These are phyloP conservation scores for Porites lobata DNA, from an alignment of 92 coral and sea anemone species.

Conservation along the genomic window DNA sequence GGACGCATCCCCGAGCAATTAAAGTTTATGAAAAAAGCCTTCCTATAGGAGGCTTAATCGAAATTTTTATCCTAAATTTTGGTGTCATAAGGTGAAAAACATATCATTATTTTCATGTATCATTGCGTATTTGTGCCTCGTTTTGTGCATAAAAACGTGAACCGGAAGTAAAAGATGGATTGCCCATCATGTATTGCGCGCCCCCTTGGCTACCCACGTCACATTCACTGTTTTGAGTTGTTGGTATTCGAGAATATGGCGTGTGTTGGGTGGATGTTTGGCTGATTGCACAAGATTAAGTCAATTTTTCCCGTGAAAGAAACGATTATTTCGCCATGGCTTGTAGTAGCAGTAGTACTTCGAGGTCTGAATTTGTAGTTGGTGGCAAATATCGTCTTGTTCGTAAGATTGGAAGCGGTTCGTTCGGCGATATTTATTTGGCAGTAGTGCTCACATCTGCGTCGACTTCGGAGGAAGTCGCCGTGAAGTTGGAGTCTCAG, in stretches of 20 bases:
- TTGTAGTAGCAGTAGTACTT: conserved; percentile 84
- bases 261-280: conserved; percentile 71
- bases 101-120: background rate
- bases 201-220: conserved; percentile 97
- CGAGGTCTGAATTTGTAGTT: conserved; percentile 90
- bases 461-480: conserved; percentile 96
- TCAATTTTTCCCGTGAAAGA: conserved; percentile 11
- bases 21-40: background rate
- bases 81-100: background rate
- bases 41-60: background rate
- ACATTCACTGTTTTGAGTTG: conserved; percentile 60
- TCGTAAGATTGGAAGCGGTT: conserved; percentile 99
- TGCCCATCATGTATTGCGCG: conserved; percentile 74
- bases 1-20: background rate
- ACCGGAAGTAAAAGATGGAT: conserved; percentile 45
- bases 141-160: background rate
- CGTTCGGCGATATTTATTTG: conserved; percentile 98
- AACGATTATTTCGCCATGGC: conserved; percentile 67
- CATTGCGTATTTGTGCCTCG: background rate
- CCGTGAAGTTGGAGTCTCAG: conserved; percentile 95
- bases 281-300: conserved; percentile 29
- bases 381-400: conserved; percentile 96
- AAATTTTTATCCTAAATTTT: background rate
- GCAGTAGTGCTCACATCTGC: conserved; percentile 54
- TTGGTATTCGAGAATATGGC: conserved; percentile 67